These are phyloP conservation scores for Temnothorax longispinosus DNA, from an alignment of 1,140 invertebrate species.

Conservation along the genomic window DNA sequence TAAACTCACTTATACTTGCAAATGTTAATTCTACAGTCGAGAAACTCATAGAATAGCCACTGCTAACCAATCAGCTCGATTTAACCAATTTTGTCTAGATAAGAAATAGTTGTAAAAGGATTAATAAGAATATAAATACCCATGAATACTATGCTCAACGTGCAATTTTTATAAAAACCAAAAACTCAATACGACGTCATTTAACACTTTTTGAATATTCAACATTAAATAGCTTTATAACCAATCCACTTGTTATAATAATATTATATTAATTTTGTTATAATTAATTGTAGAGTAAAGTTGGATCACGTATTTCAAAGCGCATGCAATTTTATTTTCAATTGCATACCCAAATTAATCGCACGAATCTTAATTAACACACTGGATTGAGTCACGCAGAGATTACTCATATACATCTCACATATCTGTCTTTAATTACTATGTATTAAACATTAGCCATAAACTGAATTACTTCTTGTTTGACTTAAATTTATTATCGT, in stretches of 20 bases:
- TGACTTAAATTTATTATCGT: not conserved
- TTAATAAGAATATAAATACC: not conserved
- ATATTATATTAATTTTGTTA: not conserved
- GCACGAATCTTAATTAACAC: slow-evolving; percentile 70
- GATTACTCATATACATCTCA: slow-evolving; percentile 64
- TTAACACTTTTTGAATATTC: not conserved
- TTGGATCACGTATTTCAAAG: not conserved
- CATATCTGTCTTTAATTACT: not conserved
- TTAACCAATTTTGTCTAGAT: not conserved
- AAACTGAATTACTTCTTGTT: slow-evolving; percentile 14
- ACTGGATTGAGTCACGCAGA: slow-evolving; percentile 36
- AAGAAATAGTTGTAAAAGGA: too few relatives aligned
- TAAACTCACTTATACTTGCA: not conserved
- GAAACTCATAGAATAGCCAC: not conserved
- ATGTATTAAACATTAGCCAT: slow-evolving; percentile 4
- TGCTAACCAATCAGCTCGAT: not conserved
- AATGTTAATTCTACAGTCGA: slow-evolving; percentile 7
- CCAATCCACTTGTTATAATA: too few relatives aligned
- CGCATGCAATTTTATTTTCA: not conserved
- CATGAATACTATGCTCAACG: too few relatives aligned
- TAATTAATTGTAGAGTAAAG: not conserved
- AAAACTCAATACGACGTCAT: not conserved
- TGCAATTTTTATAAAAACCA: not conserved
- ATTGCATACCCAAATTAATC: slow-evolving; percentile 71
- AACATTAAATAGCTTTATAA: not conserved